These are phyloP conservation scores for Bembecia ichneumoniformis DNA, from an alignment of 2,888 invertebrate genomes.

Conservation along the genomic window DNA sequence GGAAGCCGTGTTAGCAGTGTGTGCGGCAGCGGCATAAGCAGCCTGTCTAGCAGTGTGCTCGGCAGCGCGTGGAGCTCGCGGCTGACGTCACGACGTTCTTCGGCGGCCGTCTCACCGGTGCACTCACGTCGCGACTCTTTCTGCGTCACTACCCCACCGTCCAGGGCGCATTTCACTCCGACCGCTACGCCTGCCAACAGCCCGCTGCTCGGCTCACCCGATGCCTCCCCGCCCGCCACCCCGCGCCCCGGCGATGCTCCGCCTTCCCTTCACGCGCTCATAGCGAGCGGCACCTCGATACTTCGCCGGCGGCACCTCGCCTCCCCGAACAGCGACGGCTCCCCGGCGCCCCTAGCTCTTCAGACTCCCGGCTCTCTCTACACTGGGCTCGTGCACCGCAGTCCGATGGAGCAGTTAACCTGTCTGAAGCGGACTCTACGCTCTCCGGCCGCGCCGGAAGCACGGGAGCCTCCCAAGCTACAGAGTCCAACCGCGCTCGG, in stretches of 20 bases:
- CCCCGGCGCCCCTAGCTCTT: constrained; percentile 75
- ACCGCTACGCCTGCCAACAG: constrained; percentile 92
- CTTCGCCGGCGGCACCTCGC: constrained; percentile 65
- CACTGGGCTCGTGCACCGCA: constrained; percentile 76
- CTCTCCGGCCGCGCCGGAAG: constrained; percentile 51
- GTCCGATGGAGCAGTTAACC: constrained; percentile 85
- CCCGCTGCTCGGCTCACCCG: constrained; percentile 77
- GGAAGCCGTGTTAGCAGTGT: constrained; percentile 77
- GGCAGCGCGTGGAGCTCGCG: constrained; percentile 77
- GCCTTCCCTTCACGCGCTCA: constrained; percentile 66
- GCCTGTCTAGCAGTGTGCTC: constrained; percentile 57
- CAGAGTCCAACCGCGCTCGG: constrained; percentile 41
- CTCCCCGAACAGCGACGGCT: constrained; percentile 72
- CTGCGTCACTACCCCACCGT: constrained; percentile 81
- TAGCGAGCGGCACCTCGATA: constrained; percentile 63
- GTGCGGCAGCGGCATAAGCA: constrained; percentile 73
- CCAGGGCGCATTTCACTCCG: constrained; percentile 79
- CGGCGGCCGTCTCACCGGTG: constrained; percentile 66
- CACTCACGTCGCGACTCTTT: constrained; percentile 85
- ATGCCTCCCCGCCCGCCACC: constrained; percentile 63
- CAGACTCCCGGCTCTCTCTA: constrained; percentile 73
- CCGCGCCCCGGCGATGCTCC: constrained; percentile 77
- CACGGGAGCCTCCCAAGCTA: constrained; percentile 23
- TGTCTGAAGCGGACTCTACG: constrained; percentile 75
- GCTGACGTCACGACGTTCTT: constrained; percentile 69